A percentile compares a stretch with the other conserved stretches of the same genome.
phyloP scores from a whole-genome alignment of 2,113 vertebrate genomes.

The Carollia perspicillata region DNA sequence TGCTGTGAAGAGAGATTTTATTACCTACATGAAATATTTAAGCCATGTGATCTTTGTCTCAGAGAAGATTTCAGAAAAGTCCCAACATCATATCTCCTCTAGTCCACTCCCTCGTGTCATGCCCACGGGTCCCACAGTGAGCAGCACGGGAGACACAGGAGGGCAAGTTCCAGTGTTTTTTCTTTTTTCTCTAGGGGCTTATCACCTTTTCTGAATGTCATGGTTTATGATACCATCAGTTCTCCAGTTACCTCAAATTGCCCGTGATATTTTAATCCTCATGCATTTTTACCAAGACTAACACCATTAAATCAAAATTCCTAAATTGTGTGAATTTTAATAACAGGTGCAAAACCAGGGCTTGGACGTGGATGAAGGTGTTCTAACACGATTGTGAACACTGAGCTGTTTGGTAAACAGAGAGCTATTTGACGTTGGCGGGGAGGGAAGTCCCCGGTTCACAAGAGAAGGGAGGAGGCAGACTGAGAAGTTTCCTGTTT shows the following conservation, averaged over 20 bases:
- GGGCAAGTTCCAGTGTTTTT: background rate
- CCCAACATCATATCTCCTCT: background rate
- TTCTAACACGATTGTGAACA: background rate
- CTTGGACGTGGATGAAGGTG: background rate
- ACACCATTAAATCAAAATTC: slow-evolving; percentile 12
- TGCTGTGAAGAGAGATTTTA: background rate
- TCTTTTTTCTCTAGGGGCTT: background rate
- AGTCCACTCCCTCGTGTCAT: background rate
- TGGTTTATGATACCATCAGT: background rate
- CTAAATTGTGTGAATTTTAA: background rate
- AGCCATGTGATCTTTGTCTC: background rate
- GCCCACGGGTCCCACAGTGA: background rate
- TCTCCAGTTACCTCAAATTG: background rate
- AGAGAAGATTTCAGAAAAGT: background rate
- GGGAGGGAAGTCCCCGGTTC: background rate
- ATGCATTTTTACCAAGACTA: background rate
- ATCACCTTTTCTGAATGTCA: background rate
- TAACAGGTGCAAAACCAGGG: background rate
- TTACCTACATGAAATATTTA: background rate
- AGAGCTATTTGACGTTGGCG: background rate
- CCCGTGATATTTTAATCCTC: background rate
- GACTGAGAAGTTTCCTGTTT: background rate
- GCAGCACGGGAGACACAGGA: background rate
- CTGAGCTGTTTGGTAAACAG: background rate
- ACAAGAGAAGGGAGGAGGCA: background rate